These are phyloP conservation scores for Ceratoteleas bidentatus DNA, from an alignment of 1,140 invertebrate species.

Conservation along the genomic window DNA sequence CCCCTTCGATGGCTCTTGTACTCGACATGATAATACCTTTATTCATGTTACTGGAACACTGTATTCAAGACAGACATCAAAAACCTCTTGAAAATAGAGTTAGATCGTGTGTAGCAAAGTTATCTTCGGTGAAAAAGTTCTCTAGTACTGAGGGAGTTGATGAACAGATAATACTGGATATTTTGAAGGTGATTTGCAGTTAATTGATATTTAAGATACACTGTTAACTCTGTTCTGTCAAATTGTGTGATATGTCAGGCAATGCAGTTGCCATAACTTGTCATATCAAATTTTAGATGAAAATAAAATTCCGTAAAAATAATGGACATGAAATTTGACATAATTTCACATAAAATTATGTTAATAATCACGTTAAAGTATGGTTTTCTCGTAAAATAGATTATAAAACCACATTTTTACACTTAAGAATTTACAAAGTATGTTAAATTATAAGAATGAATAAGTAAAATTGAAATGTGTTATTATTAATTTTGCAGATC, in stretches of 20 bases:
- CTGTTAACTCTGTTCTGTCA: too few relatives aligned
- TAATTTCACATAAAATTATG: too few relatives aligned
- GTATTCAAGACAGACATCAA: constrained; percentile 86
- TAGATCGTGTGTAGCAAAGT: constrained; percentile 83
- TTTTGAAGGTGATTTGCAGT: constrained; percentile 69
- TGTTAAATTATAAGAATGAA: too few relatives aligned
- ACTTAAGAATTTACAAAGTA: too few relatives aligned
- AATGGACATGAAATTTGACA: too few relatives aligned
- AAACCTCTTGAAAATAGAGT: constrained; percentile 85
- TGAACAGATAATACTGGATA: constrained; percentile 82
- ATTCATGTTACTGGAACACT: constrained; percentile 85
- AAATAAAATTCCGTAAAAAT: too few relatives aligned
- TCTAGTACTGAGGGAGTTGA: constrained; percentile 82
- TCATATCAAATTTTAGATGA: too few relatives aligned
- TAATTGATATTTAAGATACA: background rate
- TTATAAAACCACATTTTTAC: too few relatives aligned
- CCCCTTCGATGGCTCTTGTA: constrained; percentile 84
- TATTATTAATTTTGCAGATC: constrained; percentile 68
- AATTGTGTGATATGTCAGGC: too few relatives aligned
- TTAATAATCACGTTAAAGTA: too few relatives aligned
- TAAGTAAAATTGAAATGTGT: background rate
- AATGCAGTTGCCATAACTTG: too few relatives aligned
- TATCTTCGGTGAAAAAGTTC: constrained; percentile 85
- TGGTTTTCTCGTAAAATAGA: too few relatives aligned
- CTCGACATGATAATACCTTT: constrained; percentile 86